Conservation (phyloP, 2,797 vertebrate species). For the Acrocephalus scirpaceus region DNA sequence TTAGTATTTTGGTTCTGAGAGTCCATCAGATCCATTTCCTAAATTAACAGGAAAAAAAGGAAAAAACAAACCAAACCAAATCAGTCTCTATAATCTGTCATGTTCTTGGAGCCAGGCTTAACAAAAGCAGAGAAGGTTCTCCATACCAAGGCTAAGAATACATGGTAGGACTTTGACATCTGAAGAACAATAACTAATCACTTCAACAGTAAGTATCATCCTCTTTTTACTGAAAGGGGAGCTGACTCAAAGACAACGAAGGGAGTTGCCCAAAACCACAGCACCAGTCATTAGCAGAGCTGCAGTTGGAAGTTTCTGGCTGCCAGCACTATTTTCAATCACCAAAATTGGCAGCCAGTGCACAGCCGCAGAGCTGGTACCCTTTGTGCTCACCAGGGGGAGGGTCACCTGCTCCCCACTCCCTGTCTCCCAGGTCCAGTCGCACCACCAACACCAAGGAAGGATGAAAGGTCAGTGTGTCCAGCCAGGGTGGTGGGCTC, state of each 20-base stretch:
- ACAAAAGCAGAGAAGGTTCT: background rate
- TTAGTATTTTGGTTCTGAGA: background rate
- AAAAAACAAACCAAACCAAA: background rate
- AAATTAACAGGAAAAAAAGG: background rate
- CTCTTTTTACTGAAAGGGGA: conserved; percentile 31
- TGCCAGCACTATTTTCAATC: background rate
- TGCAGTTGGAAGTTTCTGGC: conserved; percentile 59
- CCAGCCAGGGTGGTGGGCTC: background rate
- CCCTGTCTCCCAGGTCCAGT: background rate
- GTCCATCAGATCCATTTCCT: background rate
- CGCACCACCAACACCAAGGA: background rate
- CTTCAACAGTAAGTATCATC: background rate
- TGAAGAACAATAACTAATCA: conserved; percentile 16
- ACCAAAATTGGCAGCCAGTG: background rate
- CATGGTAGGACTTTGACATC: background rate
- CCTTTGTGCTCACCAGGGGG: background rate
- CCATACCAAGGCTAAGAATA: background rate
- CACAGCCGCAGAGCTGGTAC: fast-evolving
- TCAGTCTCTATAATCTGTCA: background rate
- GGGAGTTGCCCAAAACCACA: conserved; percentile 64
- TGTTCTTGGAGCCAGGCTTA: background rate
- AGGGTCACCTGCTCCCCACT: background rate
- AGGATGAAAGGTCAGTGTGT: no score
- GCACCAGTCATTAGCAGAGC: conserved; percentile 42
- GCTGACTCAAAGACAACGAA: conserved; percentile 54